Base-by-base conservation (phyloP, 2,113 vertebrate genomes). In the Promerops cafer region DNA sequence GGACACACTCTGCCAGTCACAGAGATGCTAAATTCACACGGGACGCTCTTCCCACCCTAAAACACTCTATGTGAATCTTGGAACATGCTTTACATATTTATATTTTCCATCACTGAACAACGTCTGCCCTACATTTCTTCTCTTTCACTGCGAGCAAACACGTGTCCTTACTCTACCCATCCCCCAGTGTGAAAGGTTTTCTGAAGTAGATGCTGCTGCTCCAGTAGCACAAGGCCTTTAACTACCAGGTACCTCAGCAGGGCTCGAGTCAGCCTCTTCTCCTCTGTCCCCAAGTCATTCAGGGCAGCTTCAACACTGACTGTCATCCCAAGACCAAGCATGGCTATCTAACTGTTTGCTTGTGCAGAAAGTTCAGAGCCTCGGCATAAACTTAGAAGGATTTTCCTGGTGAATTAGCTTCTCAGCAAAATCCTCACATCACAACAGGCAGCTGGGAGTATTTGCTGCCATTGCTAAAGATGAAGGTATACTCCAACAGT, bases 261-360 rank as follows among this genome's bases (percentile, higher is more conserved):
- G 20, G n/a, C 28, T 91, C 3, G 0, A 14, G 22, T 10, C n/a
- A 40, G 33, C 49, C 54, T 54, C 57, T 8, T 63, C 63, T 79
- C 18, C 85, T 37, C 57, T 6, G 35, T 40, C 22, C 40, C 27
- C 57, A 33, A 13, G 53, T 35, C 50, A 52, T 23, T 44, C 68
- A 28, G 56, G 8, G 1, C 49, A 65, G 50, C 42, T 74, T 65
- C 59, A 57, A 45, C 47, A 20, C 3, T 1, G 1, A 11, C 59
- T 11, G 9, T 11, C 49, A 49, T 65, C 69, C n/a, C 60, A 75
- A 21, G 22, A 52, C 35, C 0, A 0, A 66, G n/a, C 1, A 0
- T 5, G 13, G 44, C 44, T 77, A 22, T 22, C 39, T 17, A 10
- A 64, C 56, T 3, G 14, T 30, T n/a, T 33, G 24, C 6, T 49